These are phyloP conservation scores for Drosophila carrolli DNA, from an alignment of 1,140 invertebrate genomes.

Conservation along the genomic window DNA sequence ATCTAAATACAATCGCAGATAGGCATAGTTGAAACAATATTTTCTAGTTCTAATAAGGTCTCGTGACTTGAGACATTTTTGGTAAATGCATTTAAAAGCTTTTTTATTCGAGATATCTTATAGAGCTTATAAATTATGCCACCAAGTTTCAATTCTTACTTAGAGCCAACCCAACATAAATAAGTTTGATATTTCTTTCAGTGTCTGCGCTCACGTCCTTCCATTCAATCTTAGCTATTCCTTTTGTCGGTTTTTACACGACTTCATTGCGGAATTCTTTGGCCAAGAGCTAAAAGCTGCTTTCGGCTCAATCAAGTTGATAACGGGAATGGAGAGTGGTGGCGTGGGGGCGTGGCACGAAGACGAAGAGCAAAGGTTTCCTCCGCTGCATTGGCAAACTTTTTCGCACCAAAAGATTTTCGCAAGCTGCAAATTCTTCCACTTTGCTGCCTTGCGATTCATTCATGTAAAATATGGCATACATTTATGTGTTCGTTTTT, in stretches of 20 bases:
- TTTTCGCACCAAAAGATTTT: constrained; percentile 65
- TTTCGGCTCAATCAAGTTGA: constrained; percentile 70
- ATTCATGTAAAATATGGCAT: constrained; percentile 65
- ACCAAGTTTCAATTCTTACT: no score
- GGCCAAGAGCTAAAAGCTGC: constrained; percentile 32
- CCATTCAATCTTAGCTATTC: constrained; percentile 18
- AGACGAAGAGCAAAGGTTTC: constrained; percentile 3
- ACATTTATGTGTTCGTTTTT: constrained; percentile 2
- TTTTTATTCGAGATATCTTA: no score
- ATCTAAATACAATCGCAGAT: no score
- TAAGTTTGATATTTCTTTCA: not conserved
- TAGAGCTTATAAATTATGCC: no score
- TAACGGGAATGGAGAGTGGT: constrained; percentile 5
- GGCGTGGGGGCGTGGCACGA: not conserved
- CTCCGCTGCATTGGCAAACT: constrained; percentile 33
- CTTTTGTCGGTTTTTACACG: not conserved
- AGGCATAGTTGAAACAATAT: no score
- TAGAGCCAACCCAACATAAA: no score
- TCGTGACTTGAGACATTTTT: no score
- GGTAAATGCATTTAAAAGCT: no score
- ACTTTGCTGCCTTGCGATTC: constrained; percentile 70
- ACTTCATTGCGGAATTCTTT: constrained; percentile 32
- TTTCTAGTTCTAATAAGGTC: no score
- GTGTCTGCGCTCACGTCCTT: constrained; percentile 1
- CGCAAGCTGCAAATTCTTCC: constrained; percentile 61